A percentile compares a stretch with the other conserved stretches of the same genome.
phyloP scores from a whole-genome alignment of 2,113 vertebrate genomes.

The Dendropsophus ebraccatus region DNA sequence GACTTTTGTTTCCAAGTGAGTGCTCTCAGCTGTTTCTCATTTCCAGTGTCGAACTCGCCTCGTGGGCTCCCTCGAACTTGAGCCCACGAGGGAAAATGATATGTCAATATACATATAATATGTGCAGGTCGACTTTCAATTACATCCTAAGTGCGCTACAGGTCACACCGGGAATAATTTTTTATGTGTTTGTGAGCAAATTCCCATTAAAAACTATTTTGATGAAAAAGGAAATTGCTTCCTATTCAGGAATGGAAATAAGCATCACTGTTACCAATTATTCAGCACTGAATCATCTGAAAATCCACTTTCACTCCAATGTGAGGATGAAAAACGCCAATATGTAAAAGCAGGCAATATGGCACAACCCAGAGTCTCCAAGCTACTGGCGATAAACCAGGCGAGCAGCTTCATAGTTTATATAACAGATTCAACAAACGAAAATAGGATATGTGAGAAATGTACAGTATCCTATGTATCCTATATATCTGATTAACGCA shows the following conservation, averaged over 20 bases:
- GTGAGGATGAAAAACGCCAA: slow-evolving; percentile 1
- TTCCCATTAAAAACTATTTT: not conserved
- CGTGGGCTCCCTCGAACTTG: too few species aligned
- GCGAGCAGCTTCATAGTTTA: not conserved
- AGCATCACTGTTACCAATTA: slow-evolving; percentile 24
- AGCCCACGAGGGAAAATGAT: not conserved
- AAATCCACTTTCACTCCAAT: slow-evolving; percentile 3
- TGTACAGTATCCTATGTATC: not conserved
- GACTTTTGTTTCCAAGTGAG: not conserved
- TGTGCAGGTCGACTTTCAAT: not conserved
- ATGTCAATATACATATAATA: not conserved
- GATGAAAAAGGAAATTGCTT: not conserved
- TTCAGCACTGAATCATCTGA: not conserved
- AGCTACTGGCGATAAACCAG: not conserved
- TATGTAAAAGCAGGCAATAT: slow-evolving; percentile 1
- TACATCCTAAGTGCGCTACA: not conserved
- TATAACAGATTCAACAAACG: not conserved
- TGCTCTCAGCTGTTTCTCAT: not conserved
- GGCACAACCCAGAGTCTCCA: slow-evolving; percentile 20
- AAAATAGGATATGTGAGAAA: not conserved
- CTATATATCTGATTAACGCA: not conserved
- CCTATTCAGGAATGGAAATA: not conserved
- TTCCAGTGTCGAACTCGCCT: not conserved
- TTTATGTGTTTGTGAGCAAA: not conserved
- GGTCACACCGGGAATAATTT: not conserved